Percentiles rank a stretch among this genome's conserved stretches.
Conservation (phyloP, 2,888 invertebrate species). For the Amiota mariae region DNA sequence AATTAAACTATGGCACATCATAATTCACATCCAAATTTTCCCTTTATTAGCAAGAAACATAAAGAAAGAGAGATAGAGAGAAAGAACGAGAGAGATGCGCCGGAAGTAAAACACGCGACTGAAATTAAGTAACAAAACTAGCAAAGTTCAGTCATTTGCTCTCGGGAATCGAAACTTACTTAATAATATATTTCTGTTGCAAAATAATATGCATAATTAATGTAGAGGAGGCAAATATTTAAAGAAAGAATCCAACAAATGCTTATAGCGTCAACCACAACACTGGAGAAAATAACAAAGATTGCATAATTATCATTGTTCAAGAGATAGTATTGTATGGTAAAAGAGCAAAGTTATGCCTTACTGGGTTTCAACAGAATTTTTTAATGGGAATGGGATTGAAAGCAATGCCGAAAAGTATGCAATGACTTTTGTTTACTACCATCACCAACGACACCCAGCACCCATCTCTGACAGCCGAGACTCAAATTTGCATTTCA, state of each 20-base stretch:
- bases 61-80: neutral
- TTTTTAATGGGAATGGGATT: neutral
- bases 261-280: too few species aligned
- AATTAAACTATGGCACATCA: conserved; percentile 49
- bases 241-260: too few species aligned
- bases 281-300: too few species aligned
- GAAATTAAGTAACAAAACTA: too few species aligned
- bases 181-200: too few species aligned
- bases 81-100: too few species aligned
- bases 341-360: conserved; percentile 36
- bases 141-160: too few species aligned
- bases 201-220: too few species aligned
- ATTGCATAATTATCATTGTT: too few species aligned
- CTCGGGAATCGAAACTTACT: too few species aligned
- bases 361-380: too few species aligned
- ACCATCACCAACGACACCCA: neutral
- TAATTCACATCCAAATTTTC: conserved; percentile 48
- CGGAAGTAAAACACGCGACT: neutral
- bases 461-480: neutral
- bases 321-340: conserved; percentile 36
- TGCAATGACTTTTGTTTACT: neutral
- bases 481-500: conserved; percentile 23
- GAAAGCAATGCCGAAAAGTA: conserved; percentile 10
- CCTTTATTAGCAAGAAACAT: conserved; percentile 55
- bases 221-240: too few species aligned